phyloP scores from a whole-genome alignment of 1,140 invertebrate species.

The Stratiolaelaps scimitus region DNA sequence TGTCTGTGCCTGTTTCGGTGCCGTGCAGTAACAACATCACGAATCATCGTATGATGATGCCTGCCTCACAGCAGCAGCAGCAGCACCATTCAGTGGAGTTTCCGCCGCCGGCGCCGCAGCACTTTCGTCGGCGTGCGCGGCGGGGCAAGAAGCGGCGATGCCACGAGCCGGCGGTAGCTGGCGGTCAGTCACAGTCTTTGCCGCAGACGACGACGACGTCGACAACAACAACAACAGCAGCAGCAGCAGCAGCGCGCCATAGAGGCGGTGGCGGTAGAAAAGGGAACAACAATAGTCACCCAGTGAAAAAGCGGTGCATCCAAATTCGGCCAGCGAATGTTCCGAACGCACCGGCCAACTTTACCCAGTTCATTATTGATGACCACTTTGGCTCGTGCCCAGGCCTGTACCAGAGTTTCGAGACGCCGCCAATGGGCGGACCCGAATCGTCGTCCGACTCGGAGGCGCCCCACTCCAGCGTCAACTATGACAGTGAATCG shows the following conservation, averaged over 20 bases:
- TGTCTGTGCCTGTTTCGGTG: background rate
- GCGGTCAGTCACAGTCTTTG: too few species aligned
- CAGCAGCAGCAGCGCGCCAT: background rate
- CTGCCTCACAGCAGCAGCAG: background rate
- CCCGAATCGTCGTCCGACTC: slow-evolving; percentile 12
- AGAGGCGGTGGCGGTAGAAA: background rate
- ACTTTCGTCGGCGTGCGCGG: slow-evolving; percentile 5
- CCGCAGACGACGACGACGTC: too few species aligned
- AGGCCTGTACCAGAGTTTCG: slow-evolving; percentile 13
- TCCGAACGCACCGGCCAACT: slow-evolving; percentile 16
- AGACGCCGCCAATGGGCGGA: background rate
- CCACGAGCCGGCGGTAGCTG: background rate
- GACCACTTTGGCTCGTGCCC: slow-evolving; percentile 24
- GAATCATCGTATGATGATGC: background rate
- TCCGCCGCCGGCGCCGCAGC: background rate
- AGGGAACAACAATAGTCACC: background rate
- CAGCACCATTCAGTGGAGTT: background rate
- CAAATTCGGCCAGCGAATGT: slow-evolving; percentile 15
- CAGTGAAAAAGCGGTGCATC: slow-evolving; percentile 10
- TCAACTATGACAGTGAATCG: slow-evolving; percentile 22
- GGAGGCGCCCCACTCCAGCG: slow-evolving; percentile 16
- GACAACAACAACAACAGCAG: slow-evolving; percentile 8
- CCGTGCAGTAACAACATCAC: background rate
- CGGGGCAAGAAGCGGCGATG: slow-evolving; percentile 17
- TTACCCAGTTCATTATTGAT: slow-evolving; percentile 22